These are phyloP conservation scores for Mastacembelus armatus DNA, from an alignment of 2,797 vertebrate species.

Conservation along the genomic window DNA sequence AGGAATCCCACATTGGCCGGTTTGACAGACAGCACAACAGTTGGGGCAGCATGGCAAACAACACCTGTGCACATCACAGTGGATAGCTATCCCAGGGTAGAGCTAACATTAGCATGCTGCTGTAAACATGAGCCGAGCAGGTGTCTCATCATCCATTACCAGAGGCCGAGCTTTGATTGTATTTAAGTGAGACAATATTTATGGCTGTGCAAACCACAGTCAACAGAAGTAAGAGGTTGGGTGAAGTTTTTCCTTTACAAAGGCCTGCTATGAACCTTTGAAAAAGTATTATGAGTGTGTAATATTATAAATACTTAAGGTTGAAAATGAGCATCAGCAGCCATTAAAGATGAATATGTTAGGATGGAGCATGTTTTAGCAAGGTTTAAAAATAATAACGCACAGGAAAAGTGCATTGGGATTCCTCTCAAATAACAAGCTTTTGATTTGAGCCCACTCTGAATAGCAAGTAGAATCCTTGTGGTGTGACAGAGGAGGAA, in stretches of 20 bases:
- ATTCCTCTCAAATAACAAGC: constrained; percentile 8
- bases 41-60: constrained; percentile 49
- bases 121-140: constrained; percentile 64
- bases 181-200: constrained; percentile 24
- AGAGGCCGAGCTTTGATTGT: constrained; percentile 27
- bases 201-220: not conserved
- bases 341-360: not conserved
- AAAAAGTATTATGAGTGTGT: not conserved
- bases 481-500: constrained; percentile 6
- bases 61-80: constrained; percentile 71
- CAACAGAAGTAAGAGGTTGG: not conserved
- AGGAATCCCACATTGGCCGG: constrained; percentile 42
- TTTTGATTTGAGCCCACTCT: constrained; percentile 25
- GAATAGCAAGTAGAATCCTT: constrained; percentile 20
- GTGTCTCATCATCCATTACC: constrained; percentile 55
- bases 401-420: not conserved
- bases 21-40: constrained; percentile 41
- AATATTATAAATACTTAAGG: not conserved
- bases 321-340: not conserved
- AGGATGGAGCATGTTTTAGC: not conserved
- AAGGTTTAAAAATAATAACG: not conserved
- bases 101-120: constrained; percentile 61
- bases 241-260: too few species aligned
- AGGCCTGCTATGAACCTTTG: too few species aligned
- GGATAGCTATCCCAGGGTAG: constrained; percentile 48